phyloP scores from a whole-genome alignment of 1,140 invertebrate species.

The Watersipora subatra region DNA sequence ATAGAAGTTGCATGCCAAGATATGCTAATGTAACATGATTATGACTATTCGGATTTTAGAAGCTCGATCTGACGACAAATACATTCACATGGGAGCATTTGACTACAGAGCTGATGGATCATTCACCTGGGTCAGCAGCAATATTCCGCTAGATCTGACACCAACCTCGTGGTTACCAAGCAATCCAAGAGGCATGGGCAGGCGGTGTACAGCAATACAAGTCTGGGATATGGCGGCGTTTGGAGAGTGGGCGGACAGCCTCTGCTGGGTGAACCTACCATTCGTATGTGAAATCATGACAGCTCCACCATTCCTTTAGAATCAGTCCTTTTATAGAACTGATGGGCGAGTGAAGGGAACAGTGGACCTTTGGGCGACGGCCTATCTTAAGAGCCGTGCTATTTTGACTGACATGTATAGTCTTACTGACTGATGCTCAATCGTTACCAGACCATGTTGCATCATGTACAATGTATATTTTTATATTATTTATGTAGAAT shows the following conservation, averaged over 20 bases:
- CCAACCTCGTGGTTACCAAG: background rate
- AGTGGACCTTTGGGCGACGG: too few relatives aligned
- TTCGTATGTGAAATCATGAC: background rate
- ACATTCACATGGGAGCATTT: constrained; percentile 2
- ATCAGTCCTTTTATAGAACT: too few relatives aligned
- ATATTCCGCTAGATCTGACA: background rate
- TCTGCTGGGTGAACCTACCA: background rate
- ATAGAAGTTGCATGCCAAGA: too few relatives aligned
- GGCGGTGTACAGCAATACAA: background rate
- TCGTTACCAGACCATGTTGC: too few relatives aligned
- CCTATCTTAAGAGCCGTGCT: too few relatives aligned
- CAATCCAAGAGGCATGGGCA: background rate
- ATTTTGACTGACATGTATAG: too few relatives aligned
- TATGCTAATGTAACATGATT: too few relatives aligned
- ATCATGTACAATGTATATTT: too few relatives aligned
- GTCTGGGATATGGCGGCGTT: background rate
- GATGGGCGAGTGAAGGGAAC: too few relatives aligned
- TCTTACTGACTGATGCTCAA: too few relatives aligned
- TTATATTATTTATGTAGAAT: too few relatives aligned
- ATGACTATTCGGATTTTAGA: too few relatives aligned
- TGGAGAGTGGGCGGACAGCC: background rate
- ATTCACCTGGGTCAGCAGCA: background rate
- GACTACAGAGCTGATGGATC: background rate
- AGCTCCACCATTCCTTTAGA: background rate
- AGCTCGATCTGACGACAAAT: constrained; percentile 2